These are phyloP conservation scores for Poecilia gillii DNA, from an alignment of 2,797 vertebrate species.

Conservation along the genomic window DNA sequence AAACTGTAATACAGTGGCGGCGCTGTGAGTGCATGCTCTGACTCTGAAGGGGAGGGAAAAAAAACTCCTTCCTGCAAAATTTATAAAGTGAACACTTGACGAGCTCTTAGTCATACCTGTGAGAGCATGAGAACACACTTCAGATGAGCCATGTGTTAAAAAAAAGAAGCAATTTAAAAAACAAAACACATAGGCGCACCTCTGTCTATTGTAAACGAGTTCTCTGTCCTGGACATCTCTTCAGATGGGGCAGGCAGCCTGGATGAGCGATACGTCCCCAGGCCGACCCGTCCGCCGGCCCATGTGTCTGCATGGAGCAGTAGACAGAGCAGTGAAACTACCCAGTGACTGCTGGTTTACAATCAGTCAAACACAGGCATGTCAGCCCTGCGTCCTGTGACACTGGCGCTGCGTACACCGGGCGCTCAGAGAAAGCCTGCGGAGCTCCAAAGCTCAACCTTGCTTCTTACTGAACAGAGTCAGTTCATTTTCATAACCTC, in stretches of 20 bases:
- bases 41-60: conserved; percentile 14
- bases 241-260: conserved; percentile 69
- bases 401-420: conserved; percentile 53
- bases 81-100: conserved; percentile 58
- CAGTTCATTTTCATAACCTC: conserved; percentile 62
- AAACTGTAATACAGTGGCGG: not conserved
- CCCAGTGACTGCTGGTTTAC: conserved; percentile 82
- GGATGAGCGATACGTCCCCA: conserved; percentile 61
- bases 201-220: conserved; percentile 75
- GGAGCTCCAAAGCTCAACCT: conserved; percentile 45
- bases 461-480: conserved; percentile 57
- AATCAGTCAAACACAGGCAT: conserved; percentile 81
- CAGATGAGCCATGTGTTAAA: conserved; percentile 62
- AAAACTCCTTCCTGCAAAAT: conserved; percentile 25
- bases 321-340: conserved; percentile 78
- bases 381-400: conserved; percentile 62
- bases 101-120: conserved; percentile 47
- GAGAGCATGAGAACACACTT: conserved; percentile 58
- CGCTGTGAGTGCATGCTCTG: conserved; percentile 26
- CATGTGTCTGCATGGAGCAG: conserved; percentile 70
- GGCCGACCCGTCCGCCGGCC: conserved; percentile 63
- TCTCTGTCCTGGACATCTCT: conserved; percentile 67
- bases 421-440: conserved; percentile 31
- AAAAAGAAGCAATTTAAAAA: conserved; percentile 21
- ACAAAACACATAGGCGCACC: conserved; percentile 80